A percentile compares a stretch with the other conserved stretches of the same genome.
Evolutionary conservation across 2,113 vertebrate species (phyloP).

Genomic region (Pygoscelis adeliae): DNA sequence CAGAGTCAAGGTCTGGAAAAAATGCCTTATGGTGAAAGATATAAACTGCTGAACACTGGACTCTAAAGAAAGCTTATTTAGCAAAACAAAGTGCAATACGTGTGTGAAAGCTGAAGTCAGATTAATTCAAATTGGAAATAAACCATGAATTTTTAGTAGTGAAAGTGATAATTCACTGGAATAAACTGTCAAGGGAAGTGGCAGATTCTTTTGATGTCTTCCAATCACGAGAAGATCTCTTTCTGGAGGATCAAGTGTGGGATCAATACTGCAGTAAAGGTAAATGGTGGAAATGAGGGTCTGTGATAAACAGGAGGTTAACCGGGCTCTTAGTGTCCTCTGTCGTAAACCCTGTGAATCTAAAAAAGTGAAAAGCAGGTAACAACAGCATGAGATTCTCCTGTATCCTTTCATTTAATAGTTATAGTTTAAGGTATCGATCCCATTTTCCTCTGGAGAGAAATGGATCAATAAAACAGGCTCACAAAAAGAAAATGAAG

Average conservation of each 20-base stretch:
- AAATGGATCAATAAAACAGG: not conserved
- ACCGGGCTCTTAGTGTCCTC: not conserved
- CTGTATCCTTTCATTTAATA: not conserved
- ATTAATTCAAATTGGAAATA: not conserved
- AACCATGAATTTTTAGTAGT: not conserved
- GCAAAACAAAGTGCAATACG: not conserved
- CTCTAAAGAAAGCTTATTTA: not conserved
- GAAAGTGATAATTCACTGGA: not conserved
- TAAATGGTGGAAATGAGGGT: not conserved
- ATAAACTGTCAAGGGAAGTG: not conserved
- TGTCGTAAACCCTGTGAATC: not conserved
- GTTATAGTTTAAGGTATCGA: not conserved
- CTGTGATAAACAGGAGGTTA: not conserved
- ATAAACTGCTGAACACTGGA: not conserved
- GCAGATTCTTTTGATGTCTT: not conserved
- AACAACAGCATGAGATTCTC: not conserved
- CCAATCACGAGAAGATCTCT: not conserved
- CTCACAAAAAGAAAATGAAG: not conserved
- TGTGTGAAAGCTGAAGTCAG: not conserved
- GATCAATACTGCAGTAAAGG: not conserved
- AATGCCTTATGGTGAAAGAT: not conserved
- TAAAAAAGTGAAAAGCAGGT: not conserved
- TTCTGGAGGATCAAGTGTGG: not conserved
- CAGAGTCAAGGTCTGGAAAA: not conserved
- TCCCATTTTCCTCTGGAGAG: not conserved